Evolutionary conservation across 2,888 invertebrate species (phyloP), one percentile per base, ranked within the genome.

Genomic region (Eilema griseolum): DNA sequence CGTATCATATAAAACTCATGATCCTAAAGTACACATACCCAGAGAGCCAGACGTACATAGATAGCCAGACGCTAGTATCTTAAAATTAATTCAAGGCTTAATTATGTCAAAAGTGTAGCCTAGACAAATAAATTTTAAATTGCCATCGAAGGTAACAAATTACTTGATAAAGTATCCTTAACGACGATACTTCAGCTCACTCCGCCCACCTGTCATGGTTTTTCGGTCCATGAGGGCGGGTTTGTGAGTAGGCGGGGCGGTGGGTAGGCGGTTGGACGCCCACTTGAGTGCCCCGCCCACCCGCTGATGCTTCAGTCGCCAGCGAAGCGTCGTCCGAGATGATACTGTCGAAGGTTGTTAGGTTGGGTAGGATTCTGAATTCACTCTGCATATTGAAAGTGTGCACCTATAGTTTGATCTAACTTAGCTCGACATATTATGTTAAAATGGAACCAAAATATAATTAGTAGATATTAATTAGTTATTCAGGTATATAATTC

Each of bases 151-250:
- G 88, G 88, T 90, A 92, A 94, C 95, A 94, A 95, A 94, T 94
- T 93, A 94, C 92, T 94, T 94, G 93, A 92, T 93, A 93, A 94
- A 95, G 92, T 94, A 88, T 94, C 91, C 93, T 93, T 93, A 93
- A 91, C 93, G 89, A 89, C 88, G 89, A 93, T 93, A 91, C 92
- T 94, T 93, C 88, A 92, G 86, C 56, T 67, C 73, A 74, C 85
- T 69, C 90, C 95, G 86, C 95, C 95, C 90, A 93, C 91, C 91
- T 94, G 94, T 92, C 93, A 92, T 85, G 76, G 90, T 91, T 93
- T 93, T 93, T 91, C 84, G 85, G 82, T 74, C 77, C 33, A 79
- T 77, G 70, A 73, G 84, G 93, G 92, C 89, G 92, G 92, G 78
- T 79, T 80, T 64, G 61, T 70, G 46, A 70, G 76, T 91, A 82